Evolutionary conservation across 2,797 vertebrate species (phyloP).

Genomic region (Odontamblyopus lacepedii): DNA sequence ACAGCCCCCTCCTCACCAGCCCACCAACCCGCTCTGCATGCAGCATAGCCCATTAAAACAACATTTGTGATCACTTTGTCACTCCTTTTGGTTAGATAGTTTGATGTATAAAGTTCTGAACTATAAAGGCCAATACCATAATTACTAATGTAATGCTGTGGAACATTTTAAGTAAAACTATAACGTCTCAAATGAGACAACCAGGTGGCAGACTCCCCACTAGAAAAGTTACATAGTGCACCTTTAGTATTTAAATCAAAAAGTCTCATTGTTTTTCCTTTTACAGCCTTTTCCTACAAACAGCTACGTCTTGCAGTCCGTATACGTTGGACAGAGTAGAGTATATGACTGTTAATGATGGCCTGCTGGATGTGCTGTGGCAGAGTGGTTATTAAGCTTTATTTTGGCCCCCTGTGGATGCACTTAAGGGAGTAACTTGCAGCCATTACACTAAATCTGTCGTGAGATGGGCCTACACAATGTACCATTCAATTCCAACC

Average conservation of each 20-base stretch:
- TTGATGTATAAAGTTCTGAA: too few species aligned
- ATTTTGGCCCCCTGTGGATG: conserved; percentile 45
- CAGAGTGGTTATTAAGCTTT: conserved; percentile 30
- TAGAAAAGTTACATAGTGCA: too few species aligned
- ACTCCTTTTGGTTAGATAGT: too few species aligned
- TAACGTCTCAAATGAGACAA: too few species aligned
- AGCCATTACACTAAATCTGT: conserved; percentile 49
- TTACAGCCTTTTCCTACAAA: conserved; percentile 25
- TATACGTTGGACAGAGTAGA: conserved; percentile 33
- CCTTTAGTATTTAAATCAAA: too few species aligned
- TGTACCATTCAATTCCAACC: conserved; percentile 34
- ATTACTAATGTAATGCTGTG: too few species aligned
- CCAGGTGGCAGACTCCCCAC: too few species aligned
- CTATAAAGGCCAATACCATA: too few species aligned
- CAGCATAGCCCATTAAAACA: conserved; percentile 12
- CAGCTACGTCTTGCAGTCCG: not conserved
- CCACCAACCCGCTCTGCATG: conserved; percentile 10
- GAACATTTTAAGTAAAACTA: too few species aligned
- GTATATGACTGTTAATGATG: conserved; percentile 41
- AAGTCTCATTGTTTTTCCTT: not conserved
- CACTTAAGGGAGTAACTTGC: conserved; percentile 55
- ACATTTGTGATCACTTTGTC: too few species aligned
- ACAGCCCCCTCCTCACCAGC: not conserved
- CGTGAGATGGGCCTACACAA: conserved; percentile 51
- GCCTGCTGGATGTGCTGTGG: conserved; percentile 44